Percentiles rank a stretch among this genome's conserved stretches.
phyloP scores from a whole-genome alignment of 2,797 vertebrate species.

The Clarias platycephalus region DNA sequence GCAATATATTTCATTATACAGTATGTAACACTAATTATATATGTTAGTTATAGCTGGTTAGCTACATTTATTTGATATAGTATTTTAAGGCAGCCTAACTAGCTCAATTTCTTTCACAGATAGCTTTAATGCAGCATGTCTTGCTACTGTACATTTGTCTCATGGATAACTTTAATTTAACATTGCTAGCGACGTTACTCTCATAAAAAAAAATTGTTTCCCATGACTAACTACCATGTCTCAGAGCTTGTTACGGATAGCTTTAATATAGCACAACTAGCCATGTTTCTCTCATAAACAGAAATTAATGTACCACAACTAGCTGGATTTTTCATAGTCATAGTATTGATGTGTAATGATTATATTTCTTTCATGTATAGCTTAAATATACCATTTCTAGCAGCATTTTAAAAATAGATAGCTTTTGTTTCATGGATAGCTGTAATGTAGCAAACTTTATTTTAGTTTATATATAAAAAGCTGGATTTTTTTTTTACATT shows the following conservation, averaged over 20 bases:
- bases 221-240: background rate
- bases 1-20: background rate
- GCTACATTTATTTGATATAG: background rate
- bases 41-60: background rate
- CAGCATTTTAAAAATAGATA: no score
- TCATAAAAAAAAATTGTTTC: no score
- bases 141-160: background rate
- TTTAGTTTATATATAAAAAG: no score
- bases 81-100: background rate
- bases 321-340: no score
- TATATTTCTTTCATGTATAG: no score
- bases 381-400: no score
- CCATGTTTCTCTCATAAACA: background rate
- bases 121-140: background rate
- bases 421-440: no score
- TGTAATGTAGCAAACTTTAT: no score
- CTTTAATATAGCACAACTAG: background rate
- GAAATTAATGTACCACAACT: no score
- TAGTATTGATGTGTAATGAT: no score
- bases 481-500: no score
- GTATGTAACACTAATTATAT: background rate
- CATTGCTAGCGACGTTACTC: background rate
- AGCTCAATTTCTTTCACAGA: background rate
- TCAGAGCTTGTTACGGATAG: background rate
- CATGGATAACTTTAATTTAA: background rate